Conservation (phyloP, 2,113 vertebrate species). For the Microcebus lehilahytsara region DNA sequence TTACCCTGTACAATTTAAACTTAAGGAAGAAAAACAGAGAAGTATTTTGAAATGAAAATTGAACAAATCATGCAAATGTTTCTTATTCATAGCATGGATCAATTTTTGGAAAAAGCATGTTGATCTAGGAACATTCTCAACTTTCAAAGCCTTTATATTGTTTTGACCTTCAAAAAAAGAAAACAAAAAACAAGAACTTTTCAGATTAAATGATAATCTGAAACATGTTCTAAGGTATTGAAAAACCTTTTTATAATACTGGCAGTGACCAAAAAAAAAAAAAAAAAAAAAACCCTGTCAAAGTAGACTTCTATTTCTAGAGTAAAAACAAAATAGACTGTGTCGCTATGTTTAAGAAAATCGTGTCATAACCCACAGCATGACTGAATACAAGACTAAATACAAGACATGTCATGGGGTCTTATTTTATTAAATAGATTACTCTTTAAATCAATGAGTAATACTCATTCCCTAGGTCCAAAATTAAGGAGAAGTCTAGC, state of each 20-base stretch:
- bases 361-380: neutral
- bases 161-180: neutral
- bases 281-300: neutral
- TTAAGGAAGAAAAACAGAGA: constrained; percentile 45
- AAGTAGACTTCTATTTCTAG: neutral
- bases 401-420: neutral
- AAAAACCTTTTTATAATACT: neutral
- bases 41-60: constrained; percentile 51
- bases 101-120: constrained; percentile 40
- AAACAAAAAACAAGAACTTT: neutral
- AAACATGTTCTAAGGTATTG: neutral
- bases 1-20: constrained; percentile 64
- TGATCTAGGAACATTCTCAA: neutral
- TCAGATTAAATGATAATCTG: neutral
- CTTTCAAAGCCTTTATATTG: neutral
- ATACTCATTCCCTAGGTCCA: neutral
- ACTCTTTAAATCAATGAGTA: neutral
- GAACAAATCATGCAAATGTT: neutral
- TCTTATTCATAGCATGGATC: constrained; percentile 54
- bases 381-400: neutral
- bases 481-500: neutral
- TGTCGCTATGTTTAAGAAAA: constrained; percentile 12
- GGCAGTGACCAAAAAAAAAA: neutral
- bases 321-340: neutral
- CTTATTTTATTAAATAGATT: neutral